Evolutionary conservation across 37 sponge, comb jelly and placozoan species (phyloP).

Genomic region (Agelas oroides): DNA sequence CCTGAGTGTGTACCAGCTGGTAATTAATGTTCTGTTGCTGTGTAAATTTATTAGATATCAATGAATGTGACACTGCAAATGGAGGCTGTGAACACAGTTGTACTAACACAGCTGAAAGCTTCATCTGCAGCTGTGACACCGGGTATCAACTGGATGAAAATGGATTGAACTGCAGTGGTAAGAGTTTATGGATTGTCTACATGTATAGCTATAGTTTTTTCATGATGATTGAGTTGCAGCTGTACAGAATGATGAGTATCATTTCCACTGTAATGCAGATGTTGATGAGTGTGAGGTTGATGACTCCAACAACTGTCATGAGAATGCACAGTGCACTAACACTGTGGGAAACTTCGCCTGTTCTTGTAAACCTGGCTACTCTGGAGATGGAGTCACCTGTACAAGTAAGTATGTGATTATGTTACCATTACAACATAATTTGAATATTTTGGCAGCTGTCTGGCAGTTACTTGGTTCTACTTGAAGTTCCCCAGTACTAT

Average conservation of each 20-base stretch:
- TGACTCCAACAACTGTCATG: conserved; percentile 3
- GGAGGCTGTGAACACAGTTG: not conserved
- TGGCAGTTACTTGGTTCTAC: too few relatives aligned
- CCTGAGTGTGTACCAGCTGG: too few relatives aligned
- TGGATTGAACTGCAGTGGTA: not conserved
- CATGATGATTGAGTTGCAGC: too few relatives aligned
- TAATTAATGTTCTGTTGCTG: too few relatives aligned
- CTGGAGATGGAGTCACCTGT: conserved; percentile 8
- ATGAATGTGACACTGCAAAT: conserved; percentile 1
- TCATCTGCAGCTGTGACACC: conserved; percentile 16
- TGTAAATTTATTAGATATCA: too few relatives aligned
- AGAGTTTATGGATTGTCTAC: too few relatives aligned
- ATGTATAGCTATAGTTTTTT: too few relatives aligned
- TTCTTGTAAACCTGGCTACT: conserved; percentile 26
- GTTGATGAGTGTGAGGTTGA: conserved; percentile 1
- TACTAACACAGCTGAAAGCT: conserved; percentile 7
- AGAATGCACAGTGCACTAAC: conserved; percentile 12
- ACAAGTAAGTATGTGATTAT: too few relatives aligned
- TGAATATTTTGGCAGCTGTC: too few relatives aligned
- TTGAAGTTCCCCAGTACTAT: too few relatives aligned
- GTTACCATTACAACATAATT: too few relatives aligned
- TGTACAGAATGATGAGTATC: too few relatives aligned
- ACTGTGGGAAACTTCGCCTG: conserved; percentile 12
- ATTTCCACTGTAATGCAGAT: not conserved
- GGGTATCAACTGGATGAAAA: not conserved